Percentiles rank a stretch among this genome's conserved stretches.
Evolutionary conservation across 2,113 vertebrate species (phyloP).

Genomic region (Melierax canorus): DNA sequence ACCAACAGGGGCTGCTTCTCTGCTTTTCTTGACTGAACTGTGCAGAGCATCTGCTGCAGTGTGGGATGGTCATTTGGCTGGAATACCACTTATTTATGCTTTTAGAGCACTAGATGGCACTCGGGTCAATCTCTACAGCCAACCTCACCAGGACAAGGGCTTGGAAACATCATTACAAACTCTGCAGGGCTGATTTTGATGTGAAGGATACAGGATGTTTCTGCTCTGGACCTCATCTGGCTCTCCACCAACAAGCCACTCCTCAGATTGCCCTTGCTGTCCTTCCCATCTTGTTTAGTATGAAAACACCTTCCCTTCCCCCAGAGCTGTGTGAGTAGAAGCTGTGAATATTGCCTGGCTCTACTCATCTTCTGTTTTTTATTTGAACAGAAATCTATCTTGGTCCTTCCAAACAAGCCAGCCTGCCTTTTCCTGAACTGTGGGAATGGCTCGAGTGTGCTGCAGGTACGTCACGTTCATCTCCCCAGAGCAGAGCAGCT

Average conservation of each 20-base stretch:
- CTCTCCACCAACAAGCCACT: background rate
- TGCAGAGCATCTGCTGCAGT: background rate
- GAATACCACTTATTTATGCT: background rate
- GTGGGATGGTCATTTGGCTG: background rate
- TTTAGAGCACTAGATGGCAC: background rate
- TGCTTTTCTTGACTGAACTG: background rate
- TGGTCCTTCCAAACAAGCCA: background rate
- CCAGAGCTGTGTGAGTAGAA: background rate
- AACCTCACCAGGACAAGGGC: background rate
- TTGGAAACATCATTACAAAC: background rate
- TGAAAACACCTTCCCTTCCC: background rate
- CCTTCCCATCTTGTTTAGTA: background rate
- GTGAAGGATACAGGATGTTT: background rate
- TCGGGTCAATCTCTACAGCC: background rate
- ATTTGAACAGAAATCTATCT: background rate
- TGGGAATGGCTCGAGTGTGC: background rate
- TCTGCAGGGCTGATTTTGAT: background rate
- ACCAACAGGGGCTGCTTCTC: background rate
- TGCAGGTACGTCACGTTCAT: fast-evolving
- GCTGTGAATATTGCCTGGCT: background rate
- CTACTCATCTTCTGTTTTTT: background rate
- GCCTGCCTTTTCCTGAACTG: background rate
- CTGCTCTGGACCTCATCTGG: background rate
- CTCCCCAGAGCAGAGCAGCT: background rate
- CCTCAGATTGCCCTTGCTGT: background rate